A percentile compares a stretch with the other conserved stretches of the same genome.
These are phyloP conservation scores for Palythoa caribaeorum DNA, from an alignment of 92 coral and sea anemone species.

Conservation along the genomic window DNA sequence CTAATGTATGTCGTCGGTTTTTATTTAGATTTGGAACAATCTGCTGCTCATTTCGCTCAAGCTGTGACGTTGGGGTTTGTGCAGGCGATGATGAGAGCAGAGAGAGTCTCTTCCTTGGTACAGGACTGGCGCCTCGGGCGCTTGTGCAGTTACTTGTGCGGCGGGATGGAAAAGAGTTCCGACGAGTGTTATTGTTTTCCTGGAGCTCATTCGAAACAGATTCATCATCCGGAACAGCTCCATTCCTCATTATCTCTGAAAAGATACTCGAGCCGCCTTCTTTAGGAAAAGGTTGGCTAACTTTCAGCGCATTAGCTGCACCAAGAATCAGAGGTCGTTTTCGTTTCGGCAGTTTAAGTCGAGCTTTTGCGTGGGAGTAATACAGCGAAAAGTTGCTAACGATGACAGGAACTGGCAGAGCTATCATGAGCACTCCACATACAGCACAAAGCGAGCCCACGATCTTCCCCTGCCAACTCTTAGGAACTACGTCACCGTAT, in stretches of 20 bases:
- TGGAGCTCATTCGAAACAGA: conserved; percentile 42
- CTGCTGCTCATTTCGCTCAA: neutral
- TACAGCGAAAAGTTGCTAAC: conserved; percentile 98
- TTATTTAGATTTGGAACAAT: neutral
- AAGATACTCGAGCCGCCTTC: conserved; percentile 73
- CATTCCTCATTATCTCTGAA: conserved; percentile 56
- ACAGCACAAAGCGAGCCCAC: conserved; percentile 97
- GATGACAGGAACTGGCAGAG: conserved; percentile 96
- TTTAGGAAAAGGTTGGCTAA: conserved; percentile 86
- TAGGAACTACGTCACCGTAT: conserved; percentile 94
- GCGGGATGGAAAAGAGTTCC: conserved; percentile 46
- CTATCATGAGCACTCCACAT: conserved; percentile 94
- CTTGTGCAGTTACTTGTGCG: conserved; percentile 45
- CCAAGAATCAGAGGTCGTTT: conserved; percentile 94
- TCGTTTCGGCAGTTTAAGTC: conserved; percentile 82
- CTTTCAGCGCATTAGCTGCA: conserved; percentile 94
- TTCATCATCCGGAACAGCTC: conserved; percentile 39
- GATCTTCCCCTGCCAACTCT: conserved; percentile 83
- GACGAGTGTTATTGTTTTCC: neutral
- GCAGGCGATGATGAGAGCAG: neutral
- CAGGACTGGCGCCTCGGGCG: neutral
- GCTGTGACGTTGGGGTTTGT: neutral
- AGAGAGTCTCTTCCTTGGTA: conserved; percentile 18
- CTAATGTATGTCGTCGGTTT: conserved; percentile 13
- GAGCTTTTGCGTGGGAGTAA: conserved; percentile 98